These are phyloP conservation scores for Agrochola lychnidis DNA, from an alignment of 2,888 invertebrate genomes.

Conservation along the genomic window DNA sequence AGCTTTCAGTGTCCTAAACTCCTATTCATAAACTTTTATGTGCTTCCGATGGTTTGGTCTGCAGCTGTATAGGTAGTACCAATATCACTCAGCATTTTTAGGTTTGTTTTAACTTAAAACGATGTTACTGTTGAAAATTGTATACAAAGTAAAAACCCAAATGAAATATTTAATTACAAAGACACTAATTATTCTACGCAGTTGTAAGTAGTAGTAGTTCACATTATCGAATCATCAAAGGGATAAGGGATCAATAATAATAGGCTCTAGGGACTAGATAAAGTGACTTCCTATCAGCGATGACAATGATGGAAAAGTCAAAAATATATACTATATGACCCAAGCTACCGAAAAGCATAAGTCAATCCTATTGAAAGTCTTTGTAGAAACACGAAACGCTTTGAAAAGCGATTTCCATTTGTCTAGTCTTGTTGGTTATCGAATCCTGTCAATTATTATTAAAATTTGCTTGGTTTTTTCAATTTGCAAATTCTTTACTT, in stretches of 20 bases:
- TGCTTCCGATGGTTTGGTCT: not conserved
- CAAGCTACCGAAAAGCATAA: not conserved
- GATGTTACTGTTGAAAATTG: not conserved
- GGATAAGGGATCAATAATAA: not conserved
- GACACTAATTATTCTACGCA: not conserved
- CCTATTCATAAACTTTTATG: not conserved
- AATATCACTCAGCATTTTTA: not conserved
- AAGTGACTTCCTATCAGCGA: not conserved
- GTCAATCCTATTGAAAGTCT: not conserved
- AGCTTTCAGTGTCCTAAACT: not conserved
- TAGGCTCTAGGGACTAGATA: not conserved
- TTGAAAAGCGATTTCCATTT: not conserved
- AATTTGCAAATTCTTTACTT: slow-evolving; percentile 25
- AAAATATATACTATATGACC: not conserved
- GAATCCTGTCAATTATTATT: not conserved
- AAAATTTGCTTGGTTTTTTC: not conserved
- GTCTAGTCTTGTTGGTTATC: not conserved
- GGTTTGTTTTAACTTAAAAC: not conserved
- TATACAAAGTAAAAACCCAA: not conserved
- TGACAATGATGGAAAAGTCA: not conserved
- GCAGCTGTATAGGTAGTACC: not conserved
- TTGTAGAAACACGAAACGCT: not conserved
- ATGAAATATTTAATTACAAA: not conserved
- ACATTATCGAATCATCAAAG: not conserved
- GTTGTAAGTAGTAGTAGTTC: not conserved